phyloP scores from a whole-genome alignment of 2,888 invertebrate genomes.

The Eubasilissa splendida region DNA sequence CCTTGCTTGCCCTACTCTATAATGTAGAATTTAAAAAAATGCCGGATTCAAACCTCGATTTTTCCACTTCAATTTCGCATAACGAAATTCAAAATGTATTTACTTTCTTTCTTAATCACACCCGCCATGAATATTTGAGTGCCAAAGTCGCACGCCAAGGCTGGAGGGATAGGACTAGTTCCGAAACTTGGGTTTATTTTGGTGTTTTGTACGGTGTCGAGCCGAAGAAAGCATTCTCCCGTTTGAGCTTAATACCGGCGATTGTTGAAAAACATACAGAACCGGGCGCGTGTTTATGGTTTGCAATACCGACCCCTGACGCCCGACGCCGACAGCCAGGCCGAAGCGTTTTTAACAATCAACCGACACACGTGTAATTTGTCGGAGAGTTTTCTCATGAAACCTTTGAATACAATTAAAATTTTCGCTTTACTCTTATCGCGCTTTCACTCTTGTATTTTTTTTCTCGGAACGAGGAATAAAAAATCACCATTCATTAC shows the following conservation, averaged over 20 bases:
- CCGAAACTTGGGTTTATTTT: background rate
- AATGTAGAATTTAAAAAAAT: background rate
- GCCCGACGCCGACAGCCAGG: background rate
- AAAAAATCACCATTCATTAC: slow-evolving; percentile 24
- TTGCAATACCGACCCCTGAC: slow-evolving; percentile 10
- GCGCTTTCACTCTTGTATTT: slow-evolving; percentile 13
- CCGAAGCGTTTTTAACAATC: background rate
- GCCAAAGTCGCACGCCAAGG: slow-evolving; percentile 5
- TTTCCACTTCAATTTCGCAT: background rate
- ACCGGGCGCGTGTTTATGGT: slow-evolving; percentile 17
- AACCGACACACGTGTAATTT: slow-evolving; percentile 23
- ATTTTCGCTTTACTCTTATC: slow-evolving; percentile 28
- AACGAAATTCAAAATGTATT: slow-evolving; percentile 5
- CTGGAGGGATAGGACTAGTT: slow-evolving; percentile 1
- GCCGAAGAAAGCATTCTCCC: slow-evolving; percentile 9
- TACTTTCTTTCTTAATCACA: slow-evolving; percentile 26
- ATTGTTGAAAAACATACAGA: slow-evolving; percentile 27
- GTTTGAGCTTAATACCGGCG: background rate
- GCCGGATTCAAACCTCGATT: background rate
- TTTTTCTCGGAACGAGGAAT: background rate
- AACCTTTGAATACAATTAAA: slow-evolving; percentile 31
- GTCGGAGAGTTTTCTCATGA: background rate
- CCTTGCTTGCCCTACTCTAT: background rate
- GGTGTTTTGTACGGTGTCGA: background rate
- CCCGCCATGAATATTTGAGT: slow-evolving; percentile 30